phyloP scores from a whole-genome alignment of 2,888 invertebrate species.

The Netelia fuscicornis region DNA sequence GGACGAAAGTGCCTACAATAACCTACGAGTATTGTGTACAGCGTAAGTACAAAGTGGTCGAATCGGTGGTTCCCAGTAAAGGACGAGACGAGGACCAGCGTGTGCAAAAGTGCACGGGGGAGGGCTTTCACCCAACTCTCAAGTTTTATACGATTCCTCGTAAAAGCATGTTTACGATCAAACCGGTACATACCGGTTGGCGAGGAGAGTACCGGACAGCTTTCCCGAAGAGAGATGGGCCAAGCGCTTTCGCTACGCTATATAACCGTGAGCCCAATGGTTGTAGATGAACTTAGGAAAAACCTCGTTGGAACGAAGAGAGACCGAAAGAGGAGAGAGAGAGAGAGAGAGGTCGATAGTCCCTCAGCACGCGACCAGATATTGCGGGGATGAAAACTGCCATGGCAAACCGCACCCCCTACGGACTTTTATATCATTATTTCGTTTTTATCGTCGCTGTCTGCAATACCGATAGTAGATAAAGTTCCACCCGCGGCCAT shows the following conservation, averaged over 20 bases:
- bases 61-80: conserved; percentile 35
- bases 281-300: conserved; percentile 31
- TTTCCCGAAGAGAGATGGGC: conserved; percentile 38
- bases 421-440: conserved; percentile 41
- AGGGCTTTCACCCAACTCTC: conserved; percentile 53
- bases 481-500: conserved; percentile 56
- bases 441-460: conserved; percentile 32
- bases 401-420: conserved; percentile 9
- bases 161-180: conserved; percentile 79
- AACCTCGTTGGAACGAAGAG: neutral
- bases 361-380: conserved; percentile 1
- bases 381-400: conserved; percentile 1
- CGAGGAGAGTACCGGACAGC: conserved; percentile 15
- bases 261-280: conserved; percentile 47
- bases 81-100: neutral
- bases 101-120: conserved; percentile 29
- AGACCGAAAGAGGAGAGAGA: neutral
- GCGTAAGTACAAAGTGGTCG: conserved; percentile 26
- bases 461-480: conserved; percentile 54
- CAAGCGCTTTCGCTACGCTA: conserved; percentile 43
- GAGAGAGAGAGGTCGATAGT: neutral
- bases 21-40: neutral
- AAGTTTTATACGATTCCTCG: conserved; percentile 78
- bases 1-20: neutral
- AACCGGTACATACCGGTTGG: conserved; percentile 65